Conservation (phyloP, 2,888 invertebrate genomes). For the Mythimna vitellina region DNA sequence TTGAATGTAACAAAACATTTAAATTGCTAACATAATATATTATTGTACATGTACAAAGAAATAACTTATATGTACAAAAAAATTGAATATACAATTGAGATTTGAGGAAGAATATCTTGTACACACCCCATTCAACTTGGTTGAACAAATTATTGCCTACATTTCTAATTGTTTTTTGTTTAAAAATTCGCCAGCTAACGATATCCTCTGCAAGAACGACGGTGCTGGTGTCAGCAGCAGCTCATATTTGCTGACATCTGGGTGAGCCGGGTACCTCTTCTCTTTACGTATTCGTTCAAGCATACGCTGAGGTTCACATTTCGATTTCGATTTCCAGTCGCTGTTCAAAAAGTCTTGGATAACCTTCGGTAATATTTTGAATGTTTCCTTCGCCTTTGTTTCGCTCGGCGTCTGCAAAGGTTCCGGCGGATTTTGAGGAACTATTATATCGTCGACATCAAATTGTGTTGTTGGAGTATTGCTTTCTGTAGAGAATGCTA, state of each 20-base stretch:
- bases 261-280: constrained; percentile 90
- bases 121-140: constrained; percentile 4
- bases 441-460: constrained; percentile 85
- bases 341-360: constrained; percentile 90
- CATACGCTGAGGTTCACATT: constrained; percentile 94
- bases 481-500: constrained; percentile 49
- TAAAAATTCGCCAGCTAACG: constrained; percentile 94
- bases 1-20: constrained; percentile 32
- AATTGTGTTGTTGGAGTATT: constrained; percentile 47
- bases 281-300: constrained; percentile 93
- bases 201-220: constrained; percentile 94
- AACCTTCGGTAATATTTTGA: constrained; percentile 89
- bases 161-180: constrained; percentile 84
- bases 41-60: constrained; percentile 26
- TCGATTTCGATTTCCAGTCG: constrained; percentile 86
- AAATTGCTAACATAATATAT: constrained; percentile 24
- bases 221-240: constrained; percentile 95
- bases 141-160: constrained; percentile 59
- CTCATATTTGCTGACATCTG: constrained; percentile 92
- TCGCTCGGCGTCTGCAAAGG: constrained; percentile 78
- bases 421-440: constrained; percentile 72
- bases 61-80: constrained; percentile 45
- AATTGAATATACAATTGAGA: constrained; percentile 14
- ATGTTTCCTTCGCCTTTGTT: constrained; percentile 79
- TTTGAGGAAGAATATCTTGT: constrained; percentile 16